Base-by-base conservation (phyloP, 2,113 vertebrate species). In the Melanerpes formicivorus region DNA sequence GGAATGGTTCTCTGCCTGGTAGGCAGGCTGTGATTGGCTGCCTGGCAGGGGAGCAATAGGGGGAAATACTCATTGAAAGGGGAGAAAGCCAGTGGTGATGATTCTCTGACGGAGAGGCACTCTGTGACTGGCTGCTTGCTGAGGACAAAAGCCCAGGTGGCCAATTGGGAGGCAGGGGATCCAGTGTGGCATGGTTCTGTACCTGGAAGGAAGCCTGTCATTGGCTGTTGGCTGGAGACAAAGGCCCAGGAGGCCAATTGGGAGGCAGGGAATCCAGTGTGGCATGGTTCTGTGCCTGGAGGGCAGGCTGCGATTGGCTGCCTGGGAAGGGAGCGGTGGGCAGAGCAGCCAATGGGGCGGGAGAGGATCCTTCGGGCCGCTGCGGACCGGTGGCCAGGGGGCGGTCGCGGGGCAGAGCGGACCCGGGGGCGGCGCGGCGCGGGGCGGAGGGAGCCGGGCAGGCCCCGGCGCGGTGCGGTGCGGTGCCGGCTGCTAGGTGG, bases 401-500 rank as follows among this genome's bases (percentile, higher is more conserved):
- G 18, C 11, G 13, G 18, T 16, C 22, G 62, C 48, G 14, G 55
- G 3, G 42, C 30, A 5, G 55, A 4, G 77, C 25, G 74, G 52
- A 5, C 6, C n/a, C 6, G 6, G 19, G 46, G 18, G 48, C 14
- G 54, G 14, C 54, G 25, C 23, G 54, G 54, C 26, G 17, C 14
- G 46, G 32, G 10, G 19, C 26, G 62, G 60, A 21, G 15, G 60
- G 10, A 37, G 50, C 21, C 25, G 29, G 34, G 30, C 16, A 30
- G 10, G 46, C 25, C 54, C 14, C n/a, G 27, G 52, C 26, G 9
- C 12, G 59, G 60, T 22, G 70, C 63, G 32, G 63, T 32, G 76
- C 75, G 22, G 82, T 59, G 65, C 48, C 30, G 71, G 62, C 92
- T 97, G 84, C 97, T 96, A 97, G 97, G 97, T 95, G 97, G 97